Evolutionary conservation across 1,140 invertebrate genomes (phyloP).

Genomic region (Procambarus virginalis): DNA sequence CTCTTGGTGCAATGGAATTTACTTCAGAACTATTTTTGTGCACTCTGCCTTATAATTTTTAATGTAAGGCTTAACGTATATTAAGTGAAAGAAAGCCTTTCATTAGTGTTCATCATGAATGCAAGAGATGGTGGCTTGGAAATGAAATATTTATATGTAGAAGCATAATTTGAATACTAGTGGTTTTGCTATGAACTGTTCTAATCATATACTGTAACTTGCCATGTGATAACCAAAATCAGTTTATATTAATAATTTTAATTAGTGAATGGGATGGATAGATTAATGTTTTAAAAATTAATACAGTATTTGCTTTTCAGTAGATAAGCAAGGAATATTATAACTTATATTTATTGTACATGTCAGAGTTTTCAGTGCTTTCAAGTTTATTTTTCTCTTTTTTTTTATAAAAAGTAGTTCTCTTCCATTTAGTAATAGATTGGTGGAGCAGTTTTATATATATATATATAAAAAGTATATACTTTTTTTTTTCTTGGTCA

Average conservation of each 20-base stretch:
- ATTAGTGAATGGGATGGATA: neutral
- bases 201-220: slow-evolving; percentile 20
- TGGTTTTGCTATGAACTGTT: slow-evolving; percentile 27
- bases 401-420: neutral
- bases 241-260: slow-evolving; percentile 10
- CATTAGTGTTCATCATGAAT: slow-evolving; percentile 16
- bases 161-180: slow-evolving; percentile 37
- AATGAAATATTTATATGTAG: slow-evolving; percentile 25
- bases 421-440: neutral
- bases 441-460: neutral
- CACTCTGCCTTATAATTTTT: slow-evolving; percentile 57
- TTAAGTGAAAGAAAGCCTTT: slow-evolving; percentile 28
- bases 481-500: neutral
- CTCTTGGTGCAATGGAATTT: slow-evolving; percentile 54
- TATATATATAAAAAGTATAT: neutral
- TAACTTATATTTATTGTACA: neutral
- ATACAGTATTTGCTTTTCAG: neutral
- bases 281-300: neutral
- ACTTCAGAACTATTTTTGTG: slow-evolving; percentile 51
- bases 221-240: slow-evolving; percentile 37
- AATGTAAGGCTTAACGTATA: slow-evolving; percentile 40
- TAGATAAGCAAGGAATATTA: neutral
- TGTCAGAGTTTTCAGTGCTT: slow-evolving; percentile 3
- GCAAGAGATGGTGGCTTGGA: slow-evolving; percentile 2
- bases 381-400: neutral